phyloP scores from a whole-genome alignment of 2,113 vertebrate genomes.

The Cottus gobio region DNA sequence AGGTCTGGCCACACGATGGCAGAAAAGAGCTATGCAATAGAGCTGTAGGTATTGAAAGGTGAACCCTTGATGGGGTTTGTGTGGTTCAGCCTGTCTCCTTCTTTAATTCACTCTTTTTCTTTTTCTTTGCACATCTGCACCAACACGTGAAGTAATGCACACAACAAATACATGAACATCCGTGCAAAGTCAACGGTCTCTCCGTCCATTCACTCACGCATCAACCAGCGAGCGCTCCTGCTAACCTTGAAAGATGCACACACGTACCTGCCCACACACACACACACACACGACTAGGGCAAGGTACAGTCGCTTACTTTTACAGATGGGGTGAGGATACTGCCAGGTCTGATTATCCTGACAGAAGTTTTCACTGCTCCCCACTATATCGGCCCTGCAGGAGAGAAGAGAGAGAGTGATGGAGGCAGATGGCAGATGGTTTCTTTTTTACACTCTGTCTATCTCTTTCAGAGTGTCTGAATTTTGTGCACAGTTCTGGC shows the following conservation, averaged over 20 bases:
- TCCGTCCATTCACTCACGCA: conserved; percentile 30
- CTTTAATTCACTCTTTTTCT: conserved; percentile 17
- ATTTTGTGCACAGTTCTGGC: conserved; percentile 57
- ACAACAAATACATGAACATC: conserved; percentile 15
- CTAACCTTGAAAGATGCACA: conserved; percentile 24
- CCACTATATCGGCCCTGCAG: conserved; percentile 78
- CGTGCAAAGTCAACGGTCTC: conserved; percentile 1
- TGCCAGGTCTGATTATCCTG: conserved; percentile 82
- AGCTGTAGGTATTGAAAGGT: not conserved
- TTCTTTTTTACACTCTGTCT: conserved; percentile 36
- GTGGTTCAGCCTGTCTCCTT: conserved; percentile 14
- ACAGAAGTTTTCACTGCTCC: conserved; percentile 83
- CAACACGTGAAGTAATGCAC: conserved; percentile 23
- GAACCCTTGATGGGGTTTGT: not conserved
- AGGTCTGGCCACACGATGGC: conserved; percentile 67
- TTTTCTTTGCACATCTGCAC: conserved; percentile 6
- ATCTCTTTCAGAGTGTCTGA: conserved; percentile 42
- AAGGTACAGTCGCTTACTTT: conserved; percentile 74
- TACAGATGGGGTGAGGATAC: conserved; percentile 83
- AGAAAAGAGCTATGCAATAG: conserved; percentile 57
- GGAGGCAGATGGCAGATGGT: conserved; percentile 47
- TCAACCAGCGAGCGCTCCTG: conserved; percentile 3
- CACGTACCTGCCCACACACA: not conserved
- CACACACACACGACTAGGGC: not conserved
- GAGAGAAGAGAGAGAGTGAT: conserved; percentile 33